Conservation (phyloP, 2,888 invertebrate species). For the Mycalesis mineus region DNA sequence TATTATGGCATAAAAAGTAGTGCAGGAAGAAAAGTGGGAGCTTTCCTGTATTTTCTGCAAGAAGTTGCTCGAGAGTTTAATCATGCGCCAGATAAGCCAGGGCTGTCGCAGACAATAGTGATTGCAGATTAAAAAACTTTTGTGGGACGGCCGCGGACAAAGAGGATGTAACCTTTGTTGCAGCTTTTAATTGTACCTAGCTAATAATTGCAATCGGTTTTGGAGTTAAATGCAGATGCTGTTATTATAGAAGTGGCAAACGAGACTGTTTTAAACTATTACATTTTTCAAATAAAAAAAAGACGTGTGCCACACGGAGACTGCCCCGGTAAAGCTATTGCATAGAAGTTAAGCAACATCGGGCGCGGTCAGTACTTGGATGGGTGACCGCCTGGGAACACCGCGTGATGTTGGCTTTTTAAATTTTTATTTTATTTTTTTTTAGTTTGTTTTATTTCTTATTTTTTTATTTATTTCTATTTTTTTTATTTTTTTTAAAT, state of each 20-base stretch:
- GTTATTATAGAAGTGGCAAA: neutral
- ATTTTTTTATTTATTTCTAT: too few relatives aligned
- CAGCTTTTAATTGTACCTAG: neutral
- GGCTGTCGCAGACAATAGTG: conserved; percentile 35
- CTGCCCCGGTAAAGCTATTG: too few relatives aligned
- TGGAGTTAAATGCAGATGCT: neutral
- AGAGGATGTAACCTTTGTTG: conserved; percentile 1
- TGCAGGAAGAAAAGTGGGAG: conserved; percentile 56
- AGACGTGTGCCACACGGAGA: too few relatives aligned
- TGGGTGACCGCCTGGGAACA: conserved; percentile 55
- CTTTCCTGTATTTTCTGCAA: conserved; percentile 60
- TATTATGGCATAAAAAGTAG: conserved; percentile 56
- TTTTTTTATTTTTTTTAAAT: too few relatives aligned
- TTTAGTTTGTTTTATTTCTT: too few relatives aligned
- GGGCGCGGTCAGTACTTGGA: conserved; percentile 73
- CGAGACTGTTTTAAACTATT: too few relatives aligned
- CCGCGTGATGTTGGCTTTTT: conserved; percentile 30
- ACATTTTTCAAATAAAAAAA: too few relatives aligned
- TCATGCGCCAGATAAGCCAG: conserved; percentile 64
- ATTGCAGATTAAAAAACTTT: conserved; percentile 1
- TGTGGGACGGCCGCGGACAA: neutral
- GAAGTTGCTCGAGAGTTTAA: conserved; percentile 61
- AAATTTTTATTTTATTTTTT: too few relatives aligned
- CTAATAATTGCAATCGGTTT: neutral
- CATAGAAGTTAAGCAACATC: conserved; percentile 73